Evolutionary conservation across 2,888 invertebrate species (phyloP).

Genomic region (Serripes groenlandicus): DNA sequence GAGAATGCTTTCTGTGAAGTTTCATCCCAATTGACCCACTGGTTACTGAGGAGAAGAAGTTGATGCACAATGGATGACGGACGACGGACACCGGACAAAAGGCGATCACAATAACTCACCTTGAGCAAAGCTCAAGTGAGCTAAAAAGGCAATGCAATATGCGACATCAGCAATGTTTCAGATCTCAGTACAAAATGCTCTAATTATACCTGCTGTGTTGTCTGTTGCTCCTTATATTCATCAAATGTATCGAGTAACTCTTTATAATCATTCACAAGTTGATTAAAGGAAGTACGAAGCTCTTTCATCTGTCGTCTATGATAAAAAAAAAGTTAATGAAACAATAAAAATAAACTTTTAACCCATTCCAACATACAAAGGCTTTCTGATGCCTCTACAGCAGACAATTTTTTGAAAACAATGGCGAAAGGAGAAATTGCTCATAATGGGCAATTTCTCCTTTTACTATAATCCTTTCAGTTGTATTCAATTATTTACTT

Average conservation of each 20-base stretch:
- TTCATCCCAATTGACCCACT: too few relatives aligned
- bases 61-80: too few relatives aligned
- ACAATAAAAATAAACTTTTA: background rate
- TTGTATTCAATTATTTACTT: too few relatives aligned
- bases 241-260: slow-evolving; percentile 77
- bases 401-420: background rate
- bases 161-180: too few relatives aligned
- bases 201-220: slow-evolving; percentile 17
- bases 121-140: background rate
- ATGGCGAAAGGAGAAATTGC: background rate
- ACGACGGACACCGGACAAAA: background rate
- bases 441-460: background rate
- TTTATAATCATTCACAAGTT: slow-evolving; percentile 79
- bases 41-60: too few relatives aligned
- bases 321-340: background rate
- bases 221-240: slow-evolving; percentile 54
- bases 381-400: background rate
- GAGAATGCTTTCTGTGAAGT: too few relatives aligned
- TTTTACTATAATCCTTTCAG: background rate
- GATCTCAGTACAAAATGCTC: background rate
- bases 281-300: slow-evolving; percentile 77
- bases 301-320: slow-evolving; percentile 74
- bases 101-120: background rate
- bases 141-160: too few relatives aligned
- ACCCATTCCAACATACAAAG: background rate